These are phyloP conservation scores for Melanostigma gelatinosum DNA, from an alignment of 2,113 vertebrate species.

Conservation along the genomic window DNA sequence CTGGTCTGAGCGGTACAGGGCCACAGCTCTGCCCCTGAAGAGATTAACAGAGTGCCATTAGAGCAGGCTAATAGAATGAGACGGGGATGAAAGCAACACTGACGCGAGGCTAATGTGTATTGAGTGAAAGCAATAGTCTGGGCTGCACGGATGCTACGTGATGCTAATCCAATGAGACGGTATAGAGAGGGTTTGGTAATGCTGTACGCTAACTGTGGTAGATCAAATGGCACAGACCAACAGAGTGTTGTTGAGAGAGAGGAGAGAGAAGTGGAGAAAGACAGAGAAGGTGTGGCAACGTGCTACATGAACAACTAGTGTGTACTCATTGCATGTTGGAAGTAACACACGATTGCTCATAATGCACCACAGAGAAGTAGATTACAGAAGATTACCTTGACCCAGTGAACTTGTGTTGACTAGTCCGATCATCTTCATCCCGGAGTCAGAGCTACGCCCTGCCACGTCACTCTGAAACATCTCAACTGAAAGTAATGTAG, in stretches of 20 bases:
- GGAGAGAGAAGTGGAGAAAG: conserved; percentile 18
- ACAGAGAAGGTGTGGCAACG: conserved; percentile 45
- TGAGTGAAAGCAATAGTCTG: conserved; percentile 71
- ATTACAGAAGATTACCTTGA: conserved; percentile 66
- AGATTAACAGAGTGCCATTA: conserved; percentile 74
- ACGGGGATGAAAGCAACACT: conserved; percentile 66
- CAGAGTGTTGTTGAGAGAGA: conserved; percentile 19
- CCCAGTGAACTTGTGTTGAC: conserved; percentile 38
- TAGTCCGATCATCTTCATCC: conserved; percentile 39
- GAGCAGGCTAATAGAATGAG: conserved; percentile 75
- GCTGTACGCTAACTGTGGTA: conserved; percentile 36
- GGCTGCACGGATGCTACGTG: conserved; percentile 48
- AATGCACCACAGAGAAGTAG: conserved; percentile 16
- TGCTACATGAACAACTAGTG: neutral
- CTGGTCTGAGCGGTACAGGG: conserved; percentile 54
- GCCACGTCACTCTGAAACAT: conserved; percentile 40
- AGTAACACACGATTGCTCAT: neutral
- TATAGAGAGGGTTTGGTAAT: conserved; percentile 50
- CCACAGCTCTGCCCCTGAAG: conserved; percentile 55
- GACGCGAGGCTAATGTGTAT: conserved; percentile 70
- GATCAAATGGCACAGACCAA: conserved; percentile 60
- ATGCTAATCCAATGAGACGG: conserved; percentile 68
- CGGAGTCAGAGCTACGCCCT: conserved; percentile 27
- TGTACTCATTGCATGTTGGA: neutral
- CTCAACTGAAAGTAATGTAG: conserved; percentile 48